Evolutionary conservation across 2,113 vertebrate genomes (phyloP).

Genomic region (Globicephala melas): DNA sequence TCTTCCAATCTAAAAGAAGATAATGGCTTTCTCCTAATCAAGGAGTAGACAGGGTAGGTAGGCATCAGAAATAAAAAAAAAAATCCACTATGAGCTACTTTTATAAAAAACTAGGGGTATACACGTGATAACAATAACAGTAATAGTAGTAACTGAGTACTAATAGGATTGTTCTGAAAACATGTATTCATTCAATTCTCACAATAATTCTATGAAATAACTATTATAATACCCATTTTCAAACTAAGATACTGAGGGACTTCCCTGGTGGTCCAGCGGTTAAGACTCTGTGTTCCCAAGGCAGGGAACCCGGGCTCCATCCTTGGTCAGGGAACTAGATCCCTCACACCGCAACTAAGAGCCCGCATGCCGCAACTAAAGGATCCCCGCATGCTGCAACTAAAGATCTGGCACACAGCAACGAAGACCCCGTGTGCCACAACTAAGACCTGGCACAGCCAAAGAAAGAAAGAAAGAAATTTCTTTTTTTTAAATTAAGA

Average conservation of each 20-base stretch:
- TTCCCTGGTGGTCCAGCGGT: too few relatives aligned
- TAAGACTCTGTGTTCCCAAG: too few relatives aligned
- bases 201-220: constrained; percentile 35
- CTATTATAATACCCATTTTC: not conserved
- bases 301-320: too few relatives aligned
- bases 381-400: too few relatives aligned
- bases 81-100: not conserved
- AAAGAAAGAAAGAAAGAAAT: too few relatives aligned
- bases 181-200: not conserved
- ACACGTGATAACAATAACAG: not conserved
- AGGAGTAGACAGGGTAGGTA: not conserved
- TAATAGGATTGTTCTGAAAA: not conserved
- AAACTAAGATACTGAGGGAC: constrained; percentile 37
- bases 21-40: not conserved
- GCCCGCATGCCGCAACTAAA: too few relatives aligned
- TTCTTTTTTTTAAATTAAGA: not conserved
- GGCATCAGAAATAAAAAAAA: not conserved
- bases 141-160: not conserved
- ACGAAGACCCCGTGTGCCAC: too few relatives aligned
- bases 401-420: too few relatives aligned
- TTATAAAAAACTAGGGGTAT: not conserved
- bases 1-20: constrained; percentile 33
- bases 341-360: too few relatives aligned
- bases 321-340: too few relatives aligned
- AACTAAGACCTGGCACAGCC: too few relatives aligned